Percentiles rank a stretch among this genome's conserved stretches.
These are phyloP conservation scores for Galemys pyrenaicus DNA, from an alignment of 2,113 vertebrate genomes.

Conservation along the genomic window DNA sequence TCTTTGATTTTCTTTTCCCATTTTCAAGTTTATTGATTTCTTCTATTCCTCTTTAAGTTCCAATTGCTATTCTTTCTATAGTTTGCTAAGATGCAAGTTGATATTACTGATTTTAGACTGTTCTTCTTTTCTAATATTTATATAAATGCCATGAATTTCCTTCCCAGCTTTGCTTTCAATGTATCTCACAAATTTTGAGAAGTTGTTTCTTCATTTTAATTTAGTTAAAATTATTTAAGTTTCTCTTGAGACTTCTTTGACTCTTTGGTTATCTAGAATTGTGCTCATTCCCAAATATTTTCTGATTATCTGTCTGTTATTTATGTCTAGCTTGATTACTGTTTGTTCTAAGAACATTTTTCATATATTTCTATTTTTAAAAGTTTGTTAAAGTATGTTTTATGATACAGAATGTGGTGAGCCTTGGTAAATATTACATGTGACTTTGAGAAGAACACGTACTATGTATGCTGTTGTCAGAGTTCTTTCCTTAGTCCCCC, in stretches of 20 bases:
- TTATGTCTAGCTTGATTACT: slow-evolving; percentile 22
- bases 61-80: not conserved
- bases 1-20: not conserved
- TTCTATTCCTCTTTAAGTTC: not conserved
- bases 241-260: not conserved
- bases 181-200: not conserved
- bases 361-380: not conserved
- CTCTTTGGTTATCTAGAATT: not conserved
- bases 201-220: slow-evolving; percentile 3
- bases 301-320: not conserved
- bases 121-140: not conserved
- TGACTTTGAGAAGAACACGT: not conserved
- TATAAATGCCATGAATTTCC: not conserved
- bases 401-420: not conserved
- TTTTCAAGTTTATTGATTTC: not conserved
- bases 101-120: not conserved
- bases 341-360: not conserved
- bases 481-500: not conserved
- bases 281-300: not conserved
- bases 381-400: not conserved
- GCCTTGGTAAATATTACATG: not conserved
- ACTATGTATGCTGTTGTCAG: not conserved
- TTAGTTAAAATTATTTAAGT: not conserved
- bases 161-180: not conserved
- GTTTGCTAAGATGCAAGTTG: not conserved